These are phyloP conservation scores for Physocephala rufipes DNA, from an alignment of 2,888 invertebrate species.

Conservation along the genomic window DNA sequence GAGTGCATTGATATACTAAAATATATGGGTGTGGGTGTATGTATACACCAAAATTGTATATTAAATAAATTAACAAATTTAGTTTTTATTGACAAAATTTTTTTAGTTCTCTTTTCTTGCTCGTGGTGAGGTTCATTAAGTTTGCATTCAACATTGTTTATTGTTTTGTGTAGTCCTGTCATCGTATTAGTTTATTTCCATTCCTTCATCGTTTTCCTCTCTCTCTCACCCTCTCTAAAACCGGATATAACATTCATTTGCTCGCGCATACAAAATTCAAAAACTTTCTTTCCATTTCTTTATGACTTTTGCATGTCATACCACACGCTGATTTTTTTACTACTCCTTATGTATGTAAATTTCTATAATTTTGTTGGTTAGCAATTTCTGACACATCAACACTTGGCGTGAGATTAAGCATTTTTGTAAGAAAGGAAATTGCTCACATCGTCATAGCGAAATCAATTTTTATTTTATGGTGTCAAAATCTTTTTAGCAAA, in stretches of 20 bases:
- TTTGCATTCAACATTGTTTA: background rate
- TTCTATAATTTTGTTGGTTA: constrained; percentile 15
- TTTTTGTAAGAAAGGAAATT: constrained; percentile 1
- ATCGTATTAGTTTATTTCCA: background rate
- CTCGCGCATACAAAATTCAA: too few species aligned
- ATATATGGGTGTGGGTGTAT: background rate
- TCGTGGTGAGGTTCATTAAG: background rate
- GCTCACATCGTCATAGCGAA: constrained; percentile 11
- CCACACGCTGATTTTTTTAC: constrained; percentile 15
- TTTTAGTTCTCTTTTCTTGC: background rate
- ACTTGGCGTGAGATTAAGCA: constrained; percentile 34
- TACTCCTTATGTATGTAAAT: constrained; percentile 12
- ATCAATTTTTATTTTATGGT: constrained; percentile 27
- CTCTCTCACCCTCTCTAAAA: too few species aligned
- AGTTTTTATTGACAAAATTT: constrained; percentile 50
- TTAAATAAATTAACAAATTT: too few species aligned
- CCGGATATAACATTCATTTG: constrained; percentile 5
- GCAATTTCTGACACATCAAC: constrained; percentile 42
- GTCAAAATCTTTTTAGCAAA: constrained; percentile 21
- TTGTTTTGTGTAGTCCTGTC: background rate
- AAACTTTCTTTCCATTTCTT: background rate
- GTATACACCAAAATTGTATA: too few species aligned
- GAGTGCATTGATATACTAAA: background rate
- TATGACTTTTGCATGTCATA: constrained; percentile 26
- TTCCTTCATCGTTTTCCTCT: background rate